phyloP scores from a whole-genome alignment of 1,140 invertebrate genomes.

The Lutraria rhynchaena region DNA sequence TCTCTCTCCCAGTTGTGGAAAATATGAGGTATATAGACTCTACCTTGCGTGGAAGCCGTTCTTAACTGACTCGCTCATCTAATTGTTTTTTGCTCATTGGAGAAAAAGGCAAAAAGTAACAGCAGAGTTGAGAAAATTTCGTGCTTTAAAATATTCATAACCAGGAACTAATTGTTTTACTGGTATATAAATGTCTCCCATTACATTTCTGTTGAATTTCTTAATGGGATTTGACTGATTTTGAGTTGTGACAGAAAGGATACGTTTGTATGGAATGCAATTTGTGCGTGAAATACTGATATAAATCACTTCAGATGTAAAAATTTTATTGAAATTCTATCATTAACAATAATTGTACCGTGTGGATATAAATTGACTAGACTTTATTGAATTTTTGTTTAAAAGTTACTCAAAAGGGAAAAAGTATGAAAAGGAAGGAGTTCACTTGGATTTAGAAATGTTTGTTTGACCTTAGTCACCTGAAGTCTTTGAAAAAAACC shows the following conservation, averaged over 20 bases:
- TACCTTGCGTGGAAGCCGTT: background rate
- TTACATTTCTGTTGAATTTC: conserved; percentile 1
- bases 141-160: conserved; percentile 20
- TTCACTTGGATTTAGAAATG: background rate
- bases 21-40: conserved; percentile 25
- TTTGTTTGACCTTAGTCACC: conserved; percentile 21
- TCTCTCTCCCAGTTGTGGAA: conserved; percentile 9
- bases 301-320: conserved; percentile 1
- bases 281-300: conserved; percentile 9
- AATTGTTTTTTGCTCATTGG: conserved; percentile 12
- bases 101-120: conserved; percentile 2
- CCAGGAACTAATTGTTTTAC: conserved; percentile 17
- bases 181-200: background rate
- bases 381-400: conserved; percentile 22
- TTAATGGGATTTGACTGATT: background rate
- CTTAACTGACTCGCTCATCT: background rate
- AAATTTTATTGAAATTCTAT: conserved; percentile 38
- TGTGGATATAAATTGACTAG: background rate
- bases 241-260: background rate
- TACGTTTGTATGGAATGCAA: conserved; percentile 2
- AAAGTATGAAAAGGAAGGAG: background rate
- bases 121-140: background rate
- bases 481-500: background rate
- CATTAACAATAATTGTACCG: conserved; percentile 7
- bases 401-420: background rate